Evolutionary conservation across 2,888 invertebrate species (phyloP).

Genomic region (Sicus ferrugineus): DNA sequence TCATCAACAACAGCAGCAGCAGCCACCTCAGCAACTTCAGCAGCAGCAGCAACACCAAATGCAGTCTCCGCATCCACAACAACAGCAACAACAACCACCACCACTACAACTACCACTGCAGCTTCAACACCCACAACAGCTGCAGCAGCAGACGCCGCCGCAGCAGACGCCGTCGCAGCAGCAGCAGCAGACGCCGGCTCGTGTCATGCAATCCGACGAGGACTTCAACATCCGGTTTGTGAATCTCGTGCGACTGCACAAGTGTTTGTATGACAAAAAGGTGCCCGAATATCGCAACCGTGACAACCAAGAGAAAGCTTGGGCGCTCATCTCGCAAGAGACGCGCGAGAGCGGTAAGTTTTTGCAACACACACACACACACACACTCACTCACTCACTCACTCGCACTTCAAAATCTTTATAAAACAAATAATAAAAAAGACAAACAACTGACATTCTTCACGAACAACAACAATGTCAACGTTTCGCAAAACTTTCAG

Average conservation of each 20-base stretch:
- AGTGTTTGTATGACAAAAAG: constrained; percentile 66
- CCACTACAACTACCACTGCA: constrained; percentile 21
- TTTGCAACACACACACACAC: neutral
- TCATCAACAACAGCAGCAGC: no score
- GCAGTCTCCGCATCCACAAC: constrained; percentile 33
- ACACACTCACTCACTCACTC: neutral
- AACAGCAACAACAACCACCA: neutral
- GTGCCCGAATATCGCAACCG: constrained; percentile 65
- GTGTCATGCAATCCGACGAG: constrained; percentile 65
- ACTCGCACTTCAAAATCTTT: neutral
- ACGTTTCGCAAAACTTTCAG: neutral
- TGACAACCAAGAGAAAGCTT: constrained; percentile 64
- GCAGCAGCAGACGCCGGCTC: constrained; percentile 35
- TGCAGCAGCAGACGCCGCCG: constrained; percentile 32
- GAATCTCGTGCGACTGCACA: constrained; percentile 65
- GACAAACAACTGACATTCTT: neutral
- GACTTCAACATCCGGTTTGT: constrained; percentile 66
- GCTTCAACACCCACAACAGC: constrained; percentile 35
- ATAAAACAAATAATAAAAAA: neutral
- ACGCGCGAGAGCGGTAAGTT: constrained; percentile 61
- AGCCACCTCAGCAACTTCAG: no score
- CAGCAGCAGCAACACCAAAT: constrained; percentile 34
- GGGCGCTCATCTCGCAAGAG: constrained; percentile 61
- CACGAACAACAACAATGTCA: neutral
- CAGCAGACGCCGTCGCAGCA: constrained; percentile 17